phyloP scores from a whole-genome alignment of 2,113 vertebrate species.

The Oxyruncus cristatus region DNA sequence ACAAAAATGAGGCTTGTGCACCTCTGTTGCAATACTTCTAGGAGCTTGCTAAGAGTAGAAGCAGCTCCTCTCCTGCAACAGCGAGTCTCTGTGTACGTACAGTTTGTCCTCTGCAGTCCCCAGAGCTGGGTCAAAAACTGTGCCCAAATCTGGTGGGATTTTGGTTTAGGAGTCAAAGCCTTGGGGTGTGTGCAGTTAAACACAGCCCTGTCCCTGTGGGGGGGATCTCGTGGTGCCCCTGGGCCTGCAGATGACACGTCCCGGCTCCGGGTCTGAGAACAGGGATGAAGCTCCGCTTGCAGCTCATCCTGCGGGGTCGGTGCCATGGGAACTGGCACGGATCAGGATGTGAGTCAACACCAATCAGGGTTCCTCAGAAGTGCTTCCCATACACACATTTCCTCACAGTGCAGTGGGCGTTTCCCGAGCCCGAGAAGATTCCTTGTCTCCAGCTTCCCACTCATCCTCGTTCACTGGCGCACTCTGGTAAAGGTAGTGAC shows the following conservation, averaged over 20 bases:
- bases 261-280: neutral
- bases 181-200: neutral
- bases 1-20: neutral
- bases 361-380: neutral
- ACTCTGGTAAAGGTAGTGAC: neutral
- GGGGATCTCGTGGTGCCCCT: neutral
- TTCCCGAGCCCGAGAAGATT: neutral
- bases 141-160: neutral
- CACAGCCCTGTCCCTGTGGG: neutral
- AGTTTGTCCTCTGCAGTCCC: neutral
- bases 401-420: neutral
- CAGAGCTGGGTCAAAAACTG: neutral
- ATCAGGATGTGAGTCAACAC: slow-evolving; percentile 28
- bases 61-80: neutral
- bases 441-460: slow-evolving; percentile 14
- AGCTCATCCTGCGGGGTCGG: neutral
- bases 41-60: neutral
- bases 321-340: slow-evolving; percentile 33
- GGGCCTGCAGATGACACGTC: neutral
- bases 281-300: neutral
- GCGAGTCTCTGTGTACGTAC: neutral
- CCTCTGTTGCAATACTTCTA: neutral
- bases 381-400: neutral
- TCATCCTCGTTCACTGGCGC: neutral
- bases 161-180: neutral